phyloP scores from a whole-genome alignment of 2,888 invertebrate species.

The Iphiclides podalirius region DNA sequence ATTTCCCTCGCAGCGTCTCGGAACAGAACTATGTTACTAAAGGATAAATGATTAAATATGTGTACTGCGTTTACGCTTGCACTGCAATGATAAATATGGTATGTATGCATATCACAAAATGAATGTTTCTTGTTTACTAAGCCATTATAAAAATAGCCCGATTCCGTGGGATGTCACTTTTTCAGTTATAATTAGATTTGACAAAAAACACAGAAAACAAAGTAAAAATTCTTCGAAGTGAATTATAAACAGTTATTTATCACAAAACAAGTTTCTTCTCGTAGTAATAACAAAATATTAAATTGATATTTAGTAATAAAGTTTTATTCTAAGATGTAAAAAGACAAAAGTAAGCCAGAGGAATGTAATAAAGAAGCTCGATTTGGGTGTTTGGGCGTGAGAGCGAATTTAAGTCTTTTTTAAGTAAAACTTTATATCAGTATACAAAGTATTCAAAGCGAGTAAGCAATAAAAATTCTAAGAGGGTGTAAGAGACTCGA shows the following conservation, averaged over 20 bases:
- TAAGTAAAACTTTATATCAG: slow-evolving; percentile 59
- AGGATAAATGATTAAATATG: slow-evolving; percentile 12
- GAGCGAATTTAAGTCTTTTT: slow-evolving; percentile 68
- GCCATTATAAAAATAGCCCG: too few species aligned
- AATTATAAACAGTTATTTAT: too few species aligned
- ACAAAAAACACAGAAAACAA: too few species aligned
- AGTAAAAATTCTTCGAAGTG: too few species aligned
- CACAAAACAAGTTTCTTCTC: too few species aligned
- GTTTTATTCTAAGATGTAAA: slow-evolving; percentile 64
- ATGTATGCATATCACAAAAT: neutral
- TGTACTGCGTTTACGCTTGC: slow-evolving; percentile 1
- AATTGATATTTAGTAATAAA: too few species aligned
- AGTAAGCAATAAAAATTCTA: slow-evolving; percentile 66
- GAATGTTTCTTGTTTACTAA: too few species aligned
- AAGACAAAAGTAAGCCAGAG: slow-evolving; percentile 62
- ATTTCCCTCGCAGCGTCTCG: slow-evolving; percentile 10
- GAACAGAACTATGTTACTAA: slow-evolving; percentile 17
- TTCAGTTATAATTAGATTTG: too few species aligned
- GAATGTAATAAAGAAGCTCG: slow-evolving; percentile 63
- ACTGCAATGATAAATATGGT: neutral
- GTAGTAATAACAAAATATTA: too few species aligned
- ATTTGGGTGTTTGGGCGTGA: slow-evolving; percentile 58
- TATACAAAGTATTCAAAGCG: slow-evolving; percentile 58
- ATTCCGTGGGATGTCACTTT: too few species aligned
- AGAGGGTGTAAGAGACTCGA: slow-evolving; percentile 47